Percentiles rank a stretch among this genome's conserved stretches.
Evolutionary conservation across 2,797 vertebrate species (phyloP).

Genomic region (Merluccius polli): DNA sequence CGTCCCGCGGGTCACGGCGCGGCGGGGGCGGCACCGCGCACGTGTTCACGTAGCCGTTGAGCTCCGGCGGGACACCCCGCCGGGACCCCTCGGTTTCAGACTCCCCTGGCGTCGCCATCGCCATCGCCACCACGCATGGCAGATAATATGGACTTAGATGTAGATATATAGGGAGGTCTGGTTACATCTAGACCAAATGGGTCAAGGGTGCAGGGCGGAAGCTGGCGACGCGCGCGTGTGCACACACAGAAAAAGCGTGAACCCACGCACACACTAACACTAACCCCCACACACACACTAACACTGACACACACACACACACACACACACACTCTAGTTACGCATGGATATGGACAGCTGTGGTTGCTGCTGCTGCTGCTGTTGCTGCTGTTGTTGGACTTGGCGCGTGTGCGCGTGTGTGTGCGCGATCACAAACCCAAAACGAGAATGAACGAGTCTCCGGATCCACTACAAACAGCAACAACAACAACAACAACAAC

Average conservation of each 20-base stretch:
- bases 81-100: conserved; percentile 46
- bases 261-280: conserved; percentile 25
- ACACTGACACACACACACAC: conserved; percentile 22
- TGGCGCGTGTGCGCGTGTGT: neutral
- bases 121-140: conserved; percentile 64
- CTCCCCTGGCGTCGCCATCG: conserved; percentile 68
- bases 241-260: neutral
- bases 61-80: conserved; percentile 62
- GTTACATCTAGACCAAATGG: conserved; percentile 26
- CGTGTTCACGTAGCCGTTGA: conserved; percentile 74
- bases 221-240: conserved; percentile 19
- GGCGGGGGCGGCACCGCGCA: conserved; percentile 61
- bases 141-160: conserved; percentile 58
- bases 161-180: conserved; percentile 64
- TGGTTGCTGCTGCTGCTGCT: conserved; percentile 40
- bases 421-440: neutral
- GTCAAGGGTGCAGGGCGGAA: conserved; percentile 40
- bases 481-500: no score
- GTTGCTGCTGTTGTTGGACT: conserved; percentile 29
- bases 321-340: conserved; percentile 57
- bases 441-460: neutral
- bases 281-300: conserved; percentile 26
- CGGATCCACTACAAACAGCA: no score
- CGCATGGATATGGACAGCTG: conserved; percentile 46
- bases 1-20: conserved; percentile 49